These are phyloP conservation scores for Heliocidaris tuberculata DNA, from an alignment of 35 echinoderm and acorn worm species.

Conservation along the genomic window DNA sequence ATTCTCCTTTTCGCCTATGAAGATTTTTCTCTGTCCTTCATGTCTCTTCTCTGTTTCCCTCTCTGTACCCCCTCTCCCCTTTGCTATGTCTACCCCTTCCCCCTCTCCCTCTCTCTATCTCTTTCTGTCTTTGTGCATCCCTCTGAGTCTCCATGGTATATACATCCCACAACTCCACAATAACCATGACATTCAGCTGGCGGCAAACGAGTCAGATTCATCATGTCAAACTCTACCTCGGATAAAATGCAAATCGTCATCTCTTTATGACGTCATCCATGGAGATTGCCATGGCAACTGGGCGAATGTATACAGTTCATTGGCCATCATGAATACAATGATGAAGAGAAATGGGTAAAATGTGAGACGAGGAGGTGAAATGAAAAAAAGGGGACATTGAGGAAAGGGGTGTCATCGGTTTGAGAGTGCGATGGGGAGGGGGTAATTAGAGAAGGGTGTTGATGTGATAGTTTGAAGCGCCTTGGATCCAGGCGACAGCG, in stretches of 20 bases:
- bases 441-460: background rate
- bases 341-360: background rate
- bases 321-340: slow-evolving; percentile 19
- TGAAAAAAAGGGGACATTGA: background rate
- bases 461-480: background rate
- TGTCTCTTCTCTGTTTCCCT: too few species aligned
- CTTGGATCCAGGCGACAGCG: background rate
- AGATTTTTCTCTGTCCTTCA: too few species aligned
- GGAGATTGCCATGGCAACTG: slow-evolving; percentile 11
- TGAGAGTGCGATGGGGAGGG: background rate
- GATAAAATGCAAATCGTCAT: slow-evolving; percentile 38
- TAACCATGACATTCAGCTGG: slow-evolving; percentile 10
- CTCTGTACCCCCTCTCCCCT: too few species aligned
- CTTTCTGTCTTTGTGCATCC: background rate
- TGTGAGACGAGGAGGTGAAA: background rate
- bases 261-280: slow-evolving; percentile 37
- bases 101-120: too few species aligned
- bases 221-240: background rate
- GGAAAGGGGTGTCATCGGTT: background rate
- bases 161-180: background rate
- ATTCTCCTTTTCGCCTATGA: too few species aligned
- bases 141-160: background rate
- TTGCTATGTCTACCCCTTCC: too few species aligned
- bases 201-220: background rate
- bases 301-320: slow-evolving; percentile 25